A percentile compares a stretch with the other conserved stretches of the same genome.
Evolutionary conservation across 2,113 vertebrate genomes (phyloP).

Genomic region (Chamaetylas fuelleborni): DNA sequence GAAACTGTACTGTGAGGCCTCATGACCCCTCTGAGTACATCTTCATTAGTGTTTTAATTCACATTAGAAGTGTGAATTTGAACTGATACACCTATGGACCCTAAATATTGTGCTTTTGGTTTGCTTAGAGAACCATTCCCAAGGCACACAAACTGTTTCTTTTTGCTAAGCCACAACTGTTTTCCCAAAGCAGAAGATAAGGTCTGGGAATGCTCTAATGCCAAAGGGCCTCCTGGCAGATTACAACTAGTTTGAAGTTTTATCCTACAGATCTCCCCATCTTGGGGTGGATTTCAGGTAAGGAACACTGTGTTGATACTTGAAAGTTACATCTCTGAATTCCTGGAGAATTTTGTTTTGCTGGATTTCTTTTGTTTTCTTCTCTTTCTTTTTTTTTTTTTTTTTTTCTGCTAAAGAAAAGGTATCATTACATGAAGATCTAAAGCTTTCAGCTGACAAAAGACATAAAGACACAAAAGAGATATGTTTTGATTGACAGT

Average conservation of each 20-base stretch:
- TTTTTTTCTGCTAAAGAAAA: neutral
- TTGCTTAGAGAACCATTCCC: neutral
- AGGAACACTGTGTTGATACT: neutral
- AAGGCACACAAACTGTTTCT: neutral
- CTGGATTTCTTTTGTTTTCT: neutral
- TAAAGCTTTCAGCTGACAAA: neutral
- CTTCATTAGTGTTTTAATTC: neutral
- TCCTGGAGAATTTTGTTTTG: neutral
- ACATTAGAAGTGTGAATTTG: neutral
- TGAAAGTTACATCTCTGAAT: neutral
- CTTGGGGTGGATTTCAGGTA: neutral
- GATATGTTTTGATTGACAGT: neutral
- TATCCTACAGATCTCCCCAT: neutral
- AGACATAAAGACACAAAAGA: neutral
- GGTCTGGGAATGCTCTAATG: neutral
- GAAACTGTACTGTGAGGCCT: neutral
- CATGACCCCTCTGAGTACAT: neutral
- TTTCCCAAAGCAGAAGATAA: conserved; percentile 3
- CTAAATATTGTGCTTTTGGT: neutral
- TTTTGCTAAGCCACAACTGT: neutral
- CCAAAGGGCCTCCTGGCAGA: neutral
- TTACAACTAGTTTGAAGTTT: neutral
- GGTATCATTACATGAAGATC: neutral
- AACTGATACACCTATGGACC: neutral
- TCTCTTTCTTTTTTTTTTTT: neutral